Conservation (phyloP, 1,140 invertebrate species). For the Teleogryllus occipitalis region DNA sequence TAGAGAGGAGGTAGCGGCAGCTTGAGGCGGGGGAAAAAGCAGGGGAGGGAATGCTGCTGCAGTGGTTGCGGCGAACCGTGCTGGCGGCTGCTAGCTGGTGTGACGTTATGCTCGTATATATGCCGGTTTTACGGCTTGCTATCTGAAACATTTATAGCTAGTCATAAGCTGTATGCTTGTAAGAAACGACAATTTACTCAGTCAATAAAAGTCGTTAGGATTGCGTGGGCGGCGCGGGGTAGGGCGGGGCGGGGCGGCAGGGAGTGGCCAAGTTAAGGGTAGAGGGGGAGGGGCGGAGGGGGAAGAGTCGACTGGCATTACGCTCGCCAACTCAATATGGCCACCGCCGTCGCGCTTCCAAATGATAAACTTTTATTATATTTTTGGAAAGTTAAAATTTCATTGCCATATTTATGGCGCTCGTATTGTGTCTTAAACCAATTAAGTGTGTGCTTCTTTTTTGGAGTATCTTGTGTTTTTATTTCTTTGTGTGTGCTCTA, state of each 20-base stretch:
- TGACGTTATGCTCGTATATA: not conserved
- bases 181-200: constrained; percentile 1
- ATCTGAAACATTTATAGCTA: constrained; percentile 5
- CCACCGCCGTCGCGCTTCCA: not conserved
- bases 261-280: too few relatives aligned
- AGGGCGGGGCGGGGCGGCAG: too few relatives aligned
- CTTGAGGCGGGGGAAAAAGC: not conserved
- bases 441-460: not conserved
- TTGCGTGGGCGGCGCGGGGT: not conserved
- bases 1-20: too few relatives aligned
- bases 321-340: not conserved
- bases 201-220: constrained; percentile 4
- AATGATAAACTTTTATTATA: not conserved
- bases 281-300: not conserved
- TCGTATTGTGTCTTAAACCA: not conserved
- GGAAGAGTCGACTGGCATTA: not conserved
- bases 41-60: not conserved
- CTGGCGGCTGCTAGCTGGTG: not conserved
- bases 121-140: not conserved
- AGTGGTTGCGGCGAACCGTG: not conserved
- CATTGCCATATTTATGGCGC: not conserved
- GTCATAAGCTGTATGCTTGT: constrained; percentile 4
- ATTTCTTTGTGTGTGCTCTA: too few relatives aligned
- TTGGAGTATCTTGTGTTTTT: not conserved
- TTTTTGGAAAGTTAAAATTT: not conserved